Percentiles rank a stretch among this genome's conserved stretches.
phyloP scores from a whole-genome alignment of 2,113 vertebrate species.

The Chaetura pelagica region DNA sequence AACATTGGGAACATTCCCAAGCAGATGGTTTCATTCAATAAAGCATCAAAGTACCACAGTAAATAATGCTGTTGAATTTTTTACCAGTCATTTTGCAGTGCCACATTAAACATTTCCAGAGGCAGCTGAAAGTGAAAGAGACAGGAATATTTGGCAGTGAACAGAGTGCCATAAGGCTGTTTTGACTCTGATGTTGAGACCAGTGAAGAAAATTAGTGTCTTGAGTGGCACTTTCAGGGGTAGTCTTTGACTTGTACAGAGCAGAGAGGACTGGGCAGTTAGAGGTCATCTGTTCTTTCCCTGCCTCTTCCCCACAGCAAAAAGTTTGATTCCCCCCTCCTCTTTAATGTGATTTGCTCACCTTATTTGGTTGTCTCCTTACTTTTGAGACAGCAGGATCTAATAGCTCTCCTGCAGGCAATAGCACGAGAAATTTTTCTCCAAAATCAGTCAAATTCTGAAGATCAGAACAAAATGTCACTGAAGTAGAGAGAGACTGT shows the following conservation, averaged over 20 bases:
- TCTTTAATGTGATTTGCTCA: not conserved
- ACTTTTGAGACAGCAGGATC: not conserved
- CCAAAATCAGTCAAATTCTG: not conserved
- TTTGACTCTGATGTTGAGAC: not conserved
- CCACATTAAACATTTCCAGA: constrained; percentile 24
- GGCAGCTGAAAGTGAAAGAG: constrained; percentile 27
- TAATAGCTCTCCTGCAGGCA: not conserved
- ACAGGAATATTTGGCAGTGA: constrained; percentile 18
- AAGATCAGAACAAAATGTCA: not conserved
- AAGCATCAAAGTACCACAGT: constrained; percentile 48
- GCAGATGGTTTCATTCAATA: constrained; percentile 59
- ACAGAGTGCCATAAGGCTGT: not conserved
- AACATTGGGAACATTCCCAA: not conserved
- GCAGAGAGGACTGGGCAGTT: not conserved
- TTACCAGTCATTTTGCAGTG: constrained; percentile 33
- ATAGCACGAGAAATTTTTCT: not conserved
- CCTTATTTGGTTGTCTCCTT: not conserved
- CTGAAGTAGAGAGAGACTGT: not conserved
- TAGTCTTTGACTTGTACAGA: not conserved
- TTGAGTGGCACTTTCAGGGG: not conserved
- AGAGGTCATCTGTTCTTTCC: not conserved
- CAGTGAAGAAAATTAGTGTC: not conserved
- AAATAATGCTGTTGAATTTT: constrained; percentile 51
- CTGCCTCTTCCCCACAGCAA: not conserved
- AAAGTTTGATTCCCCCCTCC: not conserved